These are phyloP conservation scores for Acanthurus leucopareius DNA, from an alignment of 2,797 vertebrate genomes.

Conservation along the genomic window DNA sequence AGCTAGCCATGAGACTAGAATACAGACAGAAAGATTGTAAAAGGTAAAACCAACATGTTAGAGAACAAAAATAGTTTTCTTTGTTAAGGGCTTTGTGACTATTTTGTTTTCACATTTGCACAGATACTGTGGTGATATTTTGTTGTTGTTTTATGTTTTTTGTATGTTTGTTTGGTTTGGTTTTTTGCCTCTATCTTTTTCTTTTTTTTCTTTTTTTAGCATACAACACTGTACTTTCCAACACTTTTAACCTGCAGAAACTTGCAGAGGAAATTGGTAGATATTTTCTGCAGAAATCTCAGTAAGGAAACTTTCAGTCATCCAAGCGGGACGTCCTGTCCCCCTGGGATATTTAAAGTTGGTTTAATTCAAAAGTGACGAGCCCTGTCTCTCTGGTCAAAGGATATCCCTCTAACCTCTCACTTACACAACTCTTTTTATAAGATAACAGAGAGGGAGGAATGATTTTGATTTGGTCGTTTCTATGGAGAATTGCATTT, in stretches of 20 bases:
- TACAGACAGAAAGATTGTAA: neutral
- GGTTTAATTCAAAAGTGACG: too few relatives aligned
- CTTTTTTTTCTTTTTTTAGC: neutral
- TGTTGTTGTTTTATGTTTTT: too few relatives aligned
- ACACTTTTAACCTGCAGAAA: neutral
- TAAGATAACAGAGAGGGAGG: too few relatives aligned
- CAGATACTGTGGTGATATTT: too few relatives aligned
- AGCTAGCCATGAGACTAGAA: conserved; percentile 2
- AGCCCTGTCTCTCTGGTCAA: too few relatives aligned
- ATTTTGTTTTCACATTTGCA: too few relatives aligned
- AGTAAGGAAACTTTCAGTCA: neutral
- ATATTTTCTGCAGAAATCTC: neutral
- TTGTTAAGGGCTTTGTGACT: too few relatives aligned
- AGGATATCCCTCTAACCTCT: too few relatives aligned
- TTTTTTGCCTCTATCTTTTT: neutral
- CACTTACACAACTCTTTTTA: too few relatives aligned
- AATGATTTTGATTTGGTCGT: too few relatives aligned
- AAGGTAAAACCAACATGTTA: neutral
- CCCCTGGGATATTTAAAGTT: neutral
- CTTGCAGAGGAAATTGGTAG: neutral
- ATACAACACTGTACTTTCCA: neutral
- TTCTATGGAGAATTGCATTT: too few relatives aligned
- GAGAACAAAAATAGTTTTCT: neutral
- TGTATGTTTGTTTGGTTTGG: too few relatives aligned
- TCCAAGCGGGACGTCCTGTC: neutral